Evolutionary conservation across 1,140 invertebrate genomes (phyloP).

Genomic region (Parasteatoda tepidariorum): DNA sequence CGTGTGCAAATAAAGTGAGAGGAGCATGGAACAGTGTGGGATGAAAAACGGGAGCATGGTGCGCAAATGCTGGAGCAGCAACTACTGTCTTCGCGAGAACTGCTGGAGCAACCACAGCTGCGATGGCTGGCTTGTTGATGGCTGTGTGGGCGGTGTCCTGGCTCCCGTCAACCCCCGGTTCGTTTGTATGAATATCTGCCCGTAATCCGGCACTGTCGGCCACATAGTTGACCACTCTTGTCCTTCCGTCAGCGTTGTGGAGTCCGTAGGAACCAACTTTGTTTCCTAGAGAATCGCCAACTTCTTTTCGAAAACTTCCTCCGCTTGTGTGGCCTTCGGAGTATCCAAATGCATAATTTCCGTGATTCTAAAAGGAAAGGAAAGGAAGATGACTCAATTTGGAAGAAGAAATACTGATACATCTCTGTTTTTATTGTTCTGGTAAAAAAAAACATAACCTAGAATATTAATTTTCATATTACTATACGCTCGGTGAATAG

Average conservation of each 20-base stretch:
- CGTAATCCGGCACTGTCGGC: constrained; percentile 64
- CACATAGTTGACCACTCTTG: constrained; percentile 62
- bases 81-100: neutral
- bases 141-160: constrained; percentile 51
- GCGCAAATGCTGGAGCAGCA: neutral
- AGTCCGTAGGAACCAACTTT: constrained; percentile 64
- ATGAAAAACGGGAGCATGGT: neutral
- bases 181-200: constrained; percentile 59
- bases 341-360: constrained; percentile 62
- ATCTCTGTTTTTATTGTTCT: neutral
- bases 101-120: neutral
- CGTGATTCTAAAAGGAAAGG: constrained; percentile 38
- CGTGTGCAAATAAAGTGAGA: no score
- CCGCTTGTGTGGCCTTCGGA: constrained; percentile 62
- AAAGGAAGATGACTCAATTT: neutral
- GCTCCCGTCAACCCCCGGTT: constrained; percentile 51
- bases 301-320: constrained; percentile 62
- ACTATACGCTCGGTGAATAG: neutral
- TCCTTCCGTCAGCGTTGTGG: constrained; percentile 63
- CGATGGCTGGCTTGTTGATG: constrained; percentile 62
- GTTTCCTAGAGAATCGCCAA: constrained; percentile 40
- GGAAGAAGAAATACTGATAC: neutral
- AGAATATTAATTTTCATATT: neutral
- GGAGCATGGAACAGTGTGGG: neutral
- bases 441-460: neutral